A percentile compares a stretch with the other conserved stretches of the same genome.
Conservation (phyloP, 2,888 invertebrate genomes). For the Geophilus truncorum region DNA sequence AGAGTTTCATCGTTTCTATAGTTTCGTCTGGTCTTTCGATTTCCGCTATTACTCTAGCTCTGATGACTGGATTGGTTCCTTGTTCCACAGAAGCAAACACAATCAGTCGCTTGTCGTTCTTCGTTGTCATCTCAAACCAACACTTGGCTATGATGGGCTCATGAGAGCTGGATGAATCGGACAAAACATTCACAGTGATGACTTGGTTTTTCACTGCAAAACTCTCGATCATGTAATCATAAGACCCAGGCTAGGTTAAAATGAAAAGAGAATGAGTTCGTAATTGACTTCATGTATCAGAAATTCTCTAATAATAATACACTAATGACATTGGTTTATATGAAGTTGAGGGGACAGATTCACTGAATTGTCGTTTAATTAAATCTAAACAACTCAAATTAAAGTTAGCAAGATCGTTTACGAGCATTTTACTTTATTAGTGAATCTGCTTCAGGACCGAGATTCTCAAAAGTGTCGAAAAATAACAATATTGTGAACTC, state of each 20-base stretch:
- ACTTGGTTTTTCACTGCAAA: neutral
- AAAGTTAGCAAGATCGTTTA: too few relatives aligned
- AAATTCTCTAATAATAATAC: too few relatives aligned
- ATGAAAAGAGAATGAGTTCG: neutral
- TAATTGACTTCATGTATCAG: too few relatives aligned
- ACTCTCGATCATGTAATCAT: neutral
- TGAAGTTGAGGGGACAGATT: too few relatives aligned
- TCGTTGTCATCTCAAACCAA: neutral
- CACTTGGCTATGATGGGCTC: neutral
- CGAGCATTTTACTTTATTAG: too few relatives aligned
- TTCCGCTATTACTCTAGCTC: neutral
- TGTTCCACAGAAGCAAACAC: conserved; percentile 28
- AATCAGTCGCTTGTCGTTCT: neutral
- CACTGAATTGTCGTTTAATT: too few relatives aligned
- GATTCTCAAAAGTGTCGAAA: too few relatives aligned
- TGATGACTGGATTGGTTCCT: conserved; percentile 22
- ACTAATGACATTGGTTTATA: too few relatives aligned
- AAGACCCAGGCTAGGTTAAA: neutral
- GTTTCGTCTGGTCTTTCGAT: neutral
- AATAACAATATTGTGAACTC: too few relatives aligned
- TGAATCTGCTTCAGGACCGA: too few relatives aligned
- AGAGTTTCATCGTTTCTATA: neutral
- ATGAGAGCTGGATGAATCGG: neutral
- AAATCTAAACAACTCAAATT: too few relatives aligned
- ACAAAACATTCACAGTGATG: neutral